A percentile compares a stretch with the other conserved stretches of the same genome.
Evolutionary conservation across 2,888 invertebrate genomes (phyloP).

Genomic region (Heterodera filipjevi): DNA sequence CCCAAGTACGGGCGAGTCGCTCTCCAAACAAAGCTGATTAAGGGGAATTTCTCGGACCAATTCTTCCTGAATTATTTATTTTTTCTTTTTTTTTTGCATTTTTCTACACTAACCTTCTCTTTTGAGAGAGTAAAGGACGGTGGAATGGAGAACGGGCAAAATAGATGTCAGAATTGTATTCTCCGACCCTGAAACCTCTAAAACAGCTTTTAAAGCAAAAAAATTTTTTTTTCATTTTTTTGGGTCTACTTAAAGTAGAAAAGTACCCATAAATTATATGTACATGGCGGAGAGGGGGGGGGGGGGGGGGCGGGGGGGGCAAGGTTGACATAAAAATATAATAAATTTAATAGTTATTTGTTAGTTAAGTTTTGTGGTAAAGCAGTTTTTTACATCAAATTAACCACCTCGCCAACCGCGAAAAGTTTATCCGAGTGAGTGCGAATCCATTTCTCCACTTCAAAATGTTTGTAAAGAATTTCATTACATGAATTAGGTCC

Average conservation of each 20-base stretch:
- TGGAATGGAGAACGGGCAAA: no score
- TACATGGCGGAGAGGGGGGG: no score
- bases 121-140: conserved; percentile 56
- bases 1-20: conserved; percentile 68
- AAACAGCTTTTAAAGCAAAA: no score
- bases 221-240: no score
- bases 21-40: conserved; percentile 67
- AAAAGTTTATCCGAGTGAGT: conserved; percentile 60
- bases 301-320: no score
- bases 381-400: conserved; percentile 17
- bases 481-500: conserved; percentile 36
- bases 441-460: conserved; percentile 63
- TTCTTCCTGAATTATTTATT: conserved; percentile 49
- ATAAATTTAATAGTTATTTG: no score
- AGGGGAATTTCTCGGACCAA: conserved; percentile 66
- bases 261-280: no score
- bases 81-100: neutral
- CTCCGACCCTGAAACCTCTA: no score
- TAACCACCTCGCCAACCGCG: conserved; percentile 67
- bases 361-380: no score
- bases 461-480: conserved; percentile 56
- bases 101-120: conserved; percentile 32
- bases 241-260: no score
- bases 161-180: no score
- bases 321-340: conserved; percentile 66